Evolutionary conservation across 2,888 invertebrate genomes (phyloP).

Genomic region (Platerodrilus igneus): DNA sequence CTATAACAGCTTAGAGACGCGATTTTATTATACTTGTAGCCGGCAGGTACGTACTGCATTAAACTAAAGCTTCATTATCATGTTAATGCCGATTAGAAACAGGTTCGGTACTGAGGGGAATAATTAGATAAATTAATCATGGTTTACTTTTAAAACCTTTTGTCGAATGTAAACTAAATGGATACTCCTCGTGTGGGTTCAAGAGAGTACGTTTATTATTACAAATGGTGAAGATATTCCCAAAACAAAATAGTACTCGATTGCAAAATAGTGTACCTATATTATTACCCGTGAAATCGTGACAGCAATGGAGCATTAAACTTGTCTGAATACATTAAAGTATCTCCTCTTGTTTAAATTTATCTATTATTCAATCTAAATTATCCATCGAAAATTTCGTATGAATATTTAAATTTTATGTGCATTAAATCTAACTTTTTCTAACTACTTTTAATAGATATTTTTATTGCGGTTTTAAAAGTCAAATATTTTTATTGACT

Average conservation of each 20-base stretch:
- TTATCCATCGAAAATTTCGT: conserved; percentile 18
- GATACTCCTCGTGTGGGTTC: conserved; percentile 12
- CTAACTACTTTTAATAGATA: conserved; percentile 23
- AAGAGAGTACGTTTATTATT: conserved; percentile 9
- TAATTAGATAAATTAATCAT: conserved; percentile 29
- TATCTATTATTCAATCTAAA: conserved; percentile 21
- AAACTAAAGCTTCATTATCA: conserved; percentile 34
- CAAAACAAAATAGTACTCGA: conserved; percentile 10
- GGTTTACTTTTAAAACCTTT: conserved; percentile 24
- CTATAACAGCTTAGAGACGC: no score
- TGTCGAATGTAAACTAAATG: conserved; percentile 17
- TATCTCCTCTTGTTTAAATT: conserved; percentile 17
- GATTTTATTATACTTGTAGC: conserved; percentile 25
- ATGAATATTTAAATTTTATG: conserved; percentile 21
- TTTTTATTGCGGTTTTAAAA: conserved; percentile 27
- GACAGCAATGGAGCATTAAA: conserved; percentile 18
- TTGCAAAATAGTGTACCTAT: conserved; percentile 19
- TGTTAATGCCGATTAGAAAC: conserved; percentile 39
- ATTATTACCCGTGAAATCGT: conserved; percentile 14
- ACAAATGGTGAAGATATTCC: conserved; percentile 13
- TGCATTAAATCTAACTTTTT: conserved; percentile 20
- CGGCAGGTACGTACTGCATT: conserved; percentile 25
- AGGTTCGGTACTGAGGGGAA: conserved; percentile 30
- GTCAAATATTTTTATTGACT: conserved; percentile 25
- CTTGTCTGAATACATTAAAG: conserved; percentile 14